Evolutionary conservation across 2,888 invertebrate genomes (phyloP), one percentile per base, ranked within the genome.

Genomic region (Cantharis rufa): DNA sequence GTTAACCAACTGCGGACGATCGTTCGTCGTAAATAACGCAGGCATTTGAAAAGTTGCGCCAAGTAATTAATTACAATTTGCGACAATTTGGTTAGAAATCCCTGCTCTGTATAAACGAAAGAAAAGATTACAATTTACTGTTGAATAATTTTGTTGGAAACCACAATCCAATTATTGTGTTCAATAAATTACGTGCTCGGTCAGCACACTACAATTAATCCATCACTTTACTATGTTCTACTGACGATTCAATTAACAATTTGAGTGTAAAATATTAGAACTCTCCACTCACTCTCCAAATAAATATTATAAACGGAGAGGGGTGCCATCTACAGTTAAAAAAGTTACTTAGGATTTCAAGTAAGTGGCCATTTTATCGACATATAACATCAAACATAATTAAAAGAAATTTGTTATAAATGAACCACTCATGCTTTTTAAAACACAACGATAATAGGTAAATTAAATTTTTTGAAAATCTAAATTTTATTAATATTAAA

Each of bases 361-460:
- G 13, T 28, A 28, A 28, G 32, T 32, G 32, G 32, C 32, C 32
- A 32, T 32, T 13, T 32, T 48, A 48, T 9, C 48, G 7, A 48
- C n/a, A n/a, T 21, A 18, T n/a, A 21, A 66, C 64, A 66, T 66
- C 64, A 4, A 66, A 66, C 21, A 64, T 64, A 10, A 24, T 10
- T 2, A 9, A 21, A 66, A 18, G 18, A 21, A 66, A 66, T 66
- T 66, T 66, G 64, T 66, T 66, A 24, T 66, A 66, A 66, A 66
- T 66, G 64, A 66, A 66, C 64, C 64, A 66, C 64, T 66, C 64
- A 66, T 66, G 64, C 64, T 66, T 66, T 66, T 21, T 66, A 66
- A 66, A 66, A 66, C 64, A 66, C 64, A 66, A 66, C 64, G 64
- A 48, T 48, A 48, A 48, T 48, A 48, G 69, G 15, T 69, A 69